Base-by-base conservation (phyloP, 2,888 invertebrate genomes). In the Drosophila gaucha region DNA sequence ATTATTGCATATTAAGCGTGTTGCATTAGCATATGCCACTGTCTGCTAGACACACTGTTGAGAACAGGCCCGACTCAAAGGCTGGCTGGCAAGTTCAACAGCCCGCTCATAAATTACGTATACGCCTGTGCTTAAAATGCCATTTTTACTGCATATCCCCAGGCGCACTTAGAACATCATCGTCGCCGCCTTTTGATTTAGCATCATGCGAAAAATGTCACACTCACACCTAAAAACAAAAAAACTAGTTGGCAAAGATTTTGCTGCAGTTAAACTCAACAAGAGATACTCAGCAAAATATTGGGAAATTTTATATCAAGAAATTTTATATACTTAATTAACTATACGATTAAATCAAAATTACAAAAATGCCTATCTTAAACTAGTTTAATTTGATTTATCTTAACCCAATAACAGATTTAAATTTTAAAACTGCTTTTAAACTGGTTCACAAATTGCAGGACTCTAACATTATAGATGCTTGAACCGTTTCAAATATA, bases 121-220 rank as follows among this genome's bases (percentile, higher is more conserved):
- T 55, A 64, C 50, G 67, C 43, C 50, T 57, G 57, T 62, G 74
- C 59, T 67, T 33, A 50, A 73, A 78, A 67, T 63, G 80, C 66
- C 86, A 74, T 86, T 86, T 78, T 72, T 71, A 36, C 74, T 86
- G 86, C 86, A 84, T 75, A 77, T 84, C 84, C 84, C 86, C 56
- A 73, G 86, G 82, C 80, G 67, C 64, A 67, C 74, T 72, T 68
- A 64, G 65, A 62, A 54, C 64, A 51, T 60, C 66, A 67, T 54
- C 41, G 26, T 43, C 54, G 54, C 43, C 54, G 70, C 51, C 71
- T 62, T 74, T 66, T 74, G 70, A 73, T 63, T 47, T 55, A 60
- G 54, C 47, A 18, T 24, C 68, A 63, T 59, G 74, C 43, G 18
- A 57, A 55, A 68, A 64, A 24, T 66, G 41, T 60, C 65, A 59